Percentiles rank a stretch among this genome's conserved stretches.
These are phyloP conservation scores for Cheirogaleus major DNA, from an alignment of 2,797 vertebrate genomes.

Conservation along the genomic window DNA sequence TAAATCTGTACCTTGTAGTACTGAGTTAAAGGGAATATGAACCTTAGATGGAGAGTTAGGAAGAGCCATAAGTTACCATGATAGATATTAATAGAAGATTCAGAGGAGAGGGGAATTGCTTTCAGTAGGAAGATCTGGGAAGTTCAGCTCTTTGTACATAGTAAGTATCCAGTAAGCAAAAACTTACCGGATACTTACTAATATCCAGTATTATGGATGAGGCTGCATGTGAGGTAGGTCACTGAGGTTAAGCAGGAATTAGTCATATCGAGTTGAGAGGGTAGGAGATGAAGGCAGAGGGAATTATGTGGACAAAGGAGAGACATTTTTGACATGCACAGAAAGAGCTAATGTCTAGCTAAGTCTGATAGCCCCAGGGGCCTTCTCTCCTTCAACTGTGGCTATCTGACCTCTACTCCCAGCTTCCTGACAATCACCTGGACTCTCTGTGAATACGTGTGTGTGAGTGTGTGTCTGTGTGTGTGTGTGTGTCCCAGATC, in stretches of 20 bases:
- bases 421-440: background rate
- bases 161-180: background rate
- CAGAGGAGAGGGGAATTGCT: background rate
- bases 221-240: background rate
- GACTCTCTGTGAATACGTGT: background rate
- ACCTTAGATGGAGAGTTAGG: background rate
- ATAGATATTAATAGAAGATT: background rate
- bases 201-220: background rate
- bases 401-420: too few species aligned
- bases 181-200: background rate
- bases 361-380: background rate
- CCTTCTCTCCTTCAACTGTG: background rate
- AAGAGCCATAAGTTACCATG: background rate
- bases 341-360: background rate
- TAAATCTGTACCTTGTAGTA: background rate
- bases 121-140: background rate
- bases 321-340: background rate
- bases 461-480: background rate
- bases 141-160: background rate
- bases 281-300: background rate
- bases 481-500: background rate
- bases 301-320: background rate
- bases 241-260: background rate
- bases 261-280: background rate
- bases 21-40: background rate